phyloP scores from a whole-genome alignment of 2,113 vertebrate genomes.

The Sinocyclocheilus anshuiensis region DNA sequence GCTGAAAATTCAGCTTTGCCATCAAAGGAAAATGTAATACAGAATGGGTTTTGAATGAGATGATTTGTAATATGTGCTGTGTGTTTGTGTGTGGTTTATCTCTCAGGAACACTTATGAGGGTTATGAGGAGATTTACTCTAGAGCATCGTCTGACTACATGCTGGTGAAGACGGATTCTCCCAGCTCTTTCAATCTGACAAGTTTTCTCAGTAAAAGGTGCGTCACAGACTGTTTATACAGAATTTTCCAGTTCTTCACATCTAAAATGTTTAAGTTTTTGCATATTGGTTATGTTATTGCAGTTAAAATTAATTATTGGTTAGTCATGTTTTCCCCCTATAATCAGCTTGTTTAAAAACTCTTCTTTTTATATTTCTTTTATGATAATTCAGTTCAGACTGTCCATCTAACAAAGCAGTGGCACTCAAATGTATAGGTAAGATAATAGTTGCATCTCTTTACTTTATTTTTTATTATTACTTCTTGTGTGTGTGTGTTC shows the following conservation, averaged over 20 bases:
- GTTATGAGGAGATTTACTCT: constrained; percentile 40
- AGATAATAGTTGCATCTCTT: constrained; percentile 45
- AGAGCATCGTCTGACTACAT: constrained; percentile 57
- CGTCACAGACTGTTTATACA: background rate
- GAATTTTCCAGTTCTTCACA: background rate
- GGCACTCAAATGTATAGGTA: constrained; percentile 69
- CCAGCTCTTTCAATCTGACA: background rate
- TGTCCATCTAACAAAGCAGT: constrained; percentile 58
- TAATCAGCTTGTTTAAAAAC: background rate
- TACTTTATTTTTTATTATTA: background rate
- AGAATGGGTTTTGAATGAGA: background rate
- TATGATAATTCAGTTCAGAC: constrained; percentile 51
- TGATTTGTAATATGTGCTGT: background rate
- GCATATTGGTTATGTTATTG: background rate
- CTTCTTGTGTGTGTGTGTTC: no score
- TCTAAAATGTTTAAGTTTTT: background rate
- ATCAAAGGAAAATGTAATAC: background rate
- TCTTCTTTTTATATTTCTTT: background rate
- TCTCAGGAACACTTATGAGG: constrained; percentile 60
- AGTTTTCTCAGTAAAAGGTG: constrained; percentile 64
- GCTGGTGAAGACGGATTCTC: constrained; percentile 51
- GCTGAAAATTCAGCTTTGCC: background rate
- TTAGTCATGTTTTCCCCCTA: background rate
- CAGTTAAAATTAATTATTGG: background rate
- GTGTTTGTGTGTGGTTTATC: constrained; percentile 24